phyloP scores from a whole-genome alignment of 1,140 invertebrate species.

The Uloborus diversus region DNA sequence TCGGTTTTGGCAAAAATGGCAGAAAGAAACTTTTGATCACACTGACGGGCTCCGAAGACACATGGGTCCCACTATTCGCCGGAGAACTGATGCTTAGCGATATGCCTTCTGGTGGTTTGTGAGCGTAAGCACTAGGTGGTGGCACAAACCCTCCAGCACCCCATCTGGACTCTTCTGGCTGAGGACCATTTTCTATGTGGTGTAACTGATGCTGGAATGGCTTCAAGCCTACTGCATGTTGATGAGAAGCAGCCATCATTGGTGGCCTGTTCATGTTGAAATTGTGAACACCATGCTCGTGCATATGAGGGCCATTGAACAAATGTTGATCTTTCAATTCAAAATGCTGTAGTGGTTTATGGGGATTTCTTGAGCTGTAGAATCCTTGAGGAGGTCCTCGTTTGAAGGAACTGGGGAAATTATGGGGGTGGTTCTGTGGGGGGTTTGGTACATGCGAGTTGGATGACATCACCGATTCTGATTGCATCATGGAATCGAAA shows the following conservation, averaged over 20 bases:
- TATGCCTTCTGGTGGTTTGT: slow-evolving; percentile 44
- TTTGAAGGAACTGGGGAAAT: background rate
- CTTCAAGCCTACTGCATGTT: slow-evolving; percentile 10
- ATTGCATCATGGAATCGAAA: slow-evolving; percentile 44
- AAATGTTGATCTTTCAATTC: slow-evolving; percentile 35
- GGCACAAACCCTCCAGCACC: slow-evolving; percentile 12
- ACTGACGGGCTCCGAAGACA: slow-evolving; percentile 39
- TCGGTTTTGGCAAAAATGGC: slow-evolving; percentile 60
- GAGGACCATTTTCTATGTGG: background rate
- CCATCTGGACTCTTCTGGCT: slow-evolving; percentile 30
- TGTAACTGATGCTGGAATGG: slow-evolving; percentile 39
- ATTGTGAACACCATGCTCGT: too few species aligned
- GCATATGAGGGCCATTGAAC: too few species aligned
- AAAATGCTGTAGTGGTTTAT: background rate
- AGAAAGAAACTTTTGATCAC: slow-evolving; percentile 59
- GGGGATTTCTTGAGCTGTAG: slow-evolving; percentile 10
- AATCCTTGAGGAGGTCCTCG: slow-evolving; percentile 28
- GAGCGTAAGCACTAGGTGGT: background rate
- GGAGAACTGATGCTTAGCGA: slow-evolving; percentile 32
- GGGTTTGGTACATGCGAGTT: background rate
- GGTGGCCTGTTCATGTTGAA: background rate
- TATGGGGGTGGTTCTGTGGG: background rate
- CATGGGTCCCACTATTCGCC: slow-evolving; percentile 15
- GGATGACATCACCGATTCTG: background rate
- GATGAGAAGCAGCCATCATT: background rate